Evolutionary conservation across 2,797 vertebrate genomes (phyloP).

Genomic region (Heliangelus exortis): DNA sequence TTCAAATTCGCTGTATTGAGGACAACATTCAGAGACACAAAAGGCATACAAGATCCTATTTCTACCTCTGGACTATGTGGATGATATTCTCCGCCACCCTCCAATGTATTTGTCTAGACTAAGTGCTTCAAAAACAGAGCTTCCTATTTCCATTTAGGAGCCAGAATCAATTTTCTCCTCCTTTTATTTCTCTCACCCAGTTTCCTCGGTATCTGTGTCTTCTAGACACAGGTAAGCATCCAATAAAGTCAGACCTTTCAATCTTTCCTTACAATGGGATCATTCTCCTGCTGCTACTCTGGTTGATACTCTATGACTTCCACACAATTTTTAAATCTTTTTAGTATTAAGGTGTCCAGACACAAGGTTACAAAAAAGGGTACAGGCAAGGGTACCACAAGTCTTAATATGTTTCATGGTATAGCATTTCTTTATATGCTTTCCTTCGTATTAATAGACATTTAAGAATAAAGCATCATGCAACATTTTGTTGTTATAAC

Average conservation of each 20-base stretch:
- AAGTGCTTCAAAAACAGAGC: neutral
- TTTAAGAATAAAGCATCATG: neutral
- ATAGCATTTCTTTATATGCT: neutral
- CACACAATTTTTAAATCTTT: neutral
- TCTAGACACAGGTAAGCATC: neutral
- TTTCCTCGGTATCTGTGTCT: neutral
- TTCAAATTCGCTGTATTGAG: neutral
- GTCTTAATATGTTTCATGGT: neutral
- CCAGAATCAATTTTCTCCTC: neutral
- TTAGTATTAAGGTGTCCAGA: neutral
- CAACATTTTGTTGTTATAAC: neutral
- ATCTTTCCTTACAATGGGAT: neutral
- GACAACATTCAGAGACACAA: neutral
- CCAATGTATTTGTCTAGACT: neutral
- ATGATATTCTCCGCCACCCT: neutral
- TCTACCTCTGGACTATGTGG: neutral
- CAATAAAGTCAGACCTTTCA: neutral
- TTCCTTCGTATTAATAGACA: neutral
- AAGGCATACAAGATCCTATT: neutral
- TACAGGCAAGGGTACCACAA: neutral
- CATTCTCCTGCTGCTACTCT: neutral
- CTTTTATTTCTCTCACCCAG: neutral
- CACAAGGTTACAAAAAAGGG: neutral
- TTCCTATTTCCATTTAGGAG: neutral
- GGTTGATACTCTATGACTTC: neutral